Evolutionary conservation across 2,888 invertebrate genomes (phyloP).

Genomic region (Nematopogon swammerdamellus): DNA sequence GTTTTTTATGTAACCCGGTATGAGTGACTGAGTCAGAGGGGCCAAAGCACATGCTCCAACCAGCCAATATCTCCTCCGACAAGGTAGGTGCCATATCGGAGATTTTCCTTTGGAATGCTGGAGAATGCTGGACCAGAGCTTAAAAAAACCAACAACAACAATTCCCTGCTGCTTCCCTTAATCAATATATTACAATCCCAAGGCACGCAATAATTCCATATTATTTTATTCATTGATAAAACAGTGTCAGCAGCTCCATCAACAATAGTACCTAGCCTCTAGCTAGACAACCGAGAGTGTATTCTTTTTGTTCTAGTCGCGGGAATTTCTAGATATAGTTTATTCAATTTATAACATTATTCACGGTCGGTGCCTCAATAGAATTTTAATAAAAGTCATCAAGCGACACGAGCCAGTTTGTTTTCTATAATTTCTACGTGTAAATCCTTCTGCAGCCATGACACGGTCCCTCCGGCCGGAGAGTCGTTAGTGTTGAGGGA

Average conservation of each 20-base stretch:
- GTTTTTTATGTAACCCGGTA: no score
- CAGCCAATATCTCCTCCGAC: no score
- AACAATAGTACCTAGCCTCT: background rate
- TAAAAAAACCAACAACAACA: no score
- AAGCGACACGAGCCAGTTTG: background rate
- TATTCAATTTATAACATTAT: conserved; percentile 26
- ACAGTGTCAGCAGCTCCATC: background rate
- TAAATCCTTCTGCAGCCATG: background rate
- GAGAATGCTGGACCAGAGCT: no score
- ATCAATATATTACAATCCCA: no score
- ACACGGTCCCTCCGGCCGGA: background rate
- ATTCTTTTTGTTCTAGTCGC: conserved; percentile 15
- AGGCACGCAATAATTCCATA: no score
- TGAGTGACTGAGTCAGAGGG: no score
- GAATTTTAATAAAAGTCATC: background rate
- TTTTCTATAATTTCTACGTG: background rate
- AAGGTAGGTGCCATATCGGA: no score
- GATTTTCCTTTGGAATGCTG: no score
- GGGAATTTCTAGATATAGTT: conserved; percentile 31
- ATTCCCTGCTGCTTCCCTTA: no score
- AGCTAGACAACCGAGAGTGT: no score
- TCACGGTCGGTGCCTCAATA: background rate
- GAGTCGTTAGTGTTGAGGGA: background rate
- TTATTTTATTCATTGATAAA: background rate
- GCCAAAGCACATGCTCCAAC: no score